Conservation (phyloP, 1,140 invertebrate genomes). For the Heliconius hewitsoni region DNA sequence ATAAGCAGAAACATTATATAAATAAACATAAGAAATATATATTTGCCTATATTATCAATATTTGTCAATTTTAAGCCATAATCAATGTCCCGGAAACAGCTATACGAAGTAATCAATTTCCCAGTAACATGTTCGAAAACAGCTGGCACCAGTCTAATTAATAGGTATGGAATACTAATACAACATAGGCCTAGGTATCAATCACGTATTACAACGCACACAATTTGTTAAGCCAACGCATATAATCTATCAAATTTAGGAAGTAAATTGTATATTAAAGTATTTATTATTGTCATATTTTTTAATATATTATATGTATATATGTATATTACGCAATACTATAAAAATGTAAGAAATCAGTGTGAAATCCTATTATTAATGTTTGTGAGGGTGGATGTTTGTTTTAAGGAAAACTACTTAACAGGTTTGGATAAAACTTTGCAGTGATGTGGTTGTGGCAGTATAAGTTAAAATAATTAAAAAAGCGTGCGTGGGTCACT, state of each 20-base stretch:
- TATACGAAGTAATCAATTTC: not conserved
- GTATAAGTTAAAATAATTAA: too few species aligned
- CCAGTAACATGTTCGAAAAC: conserved; percentile 13
- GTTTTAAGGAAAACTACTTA: too few species aligned
- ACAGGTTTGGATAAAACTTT: too few species aligned
- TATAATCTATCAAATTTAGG: conserved; percentile 34
- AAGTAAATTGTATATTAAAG: conserved; percentile 19
- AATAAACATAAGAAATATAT: not conserved
- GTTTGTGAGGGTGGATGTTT: too few species aligned
- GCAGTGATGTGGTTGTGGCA: too few species aligned
- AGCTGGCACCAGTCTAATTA: conserved; percentile 27
- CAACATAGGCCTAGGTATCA: conserved; percentile 28
- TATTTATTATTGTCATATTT: not conserved
- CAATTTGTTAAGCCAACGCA: conserved; percentile 33
- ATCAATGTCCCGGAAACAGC: not conserved
- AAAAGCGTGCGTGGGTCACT: too few species aligned
- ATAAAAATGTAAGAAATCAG: not conserved
- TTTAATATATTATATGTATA: not conserved
- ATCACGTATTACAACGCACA: conserved; percentile 29
- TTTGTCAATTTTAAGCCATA: not conserved
- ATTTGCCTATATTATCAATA: not conserved
- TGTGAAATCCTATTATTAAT: not conserved
- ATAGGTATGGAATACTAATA: conserved; percentile 27
- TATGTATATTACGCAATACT: not conserved
- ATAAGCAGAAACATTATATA: not conserved